Percentiles rank a stretch among this genome's conserved stretches.
Evolutionary conservation across 1,140 invertebrate species (phyloP).

Genomic region (Drosophila carrolli): DNA sequence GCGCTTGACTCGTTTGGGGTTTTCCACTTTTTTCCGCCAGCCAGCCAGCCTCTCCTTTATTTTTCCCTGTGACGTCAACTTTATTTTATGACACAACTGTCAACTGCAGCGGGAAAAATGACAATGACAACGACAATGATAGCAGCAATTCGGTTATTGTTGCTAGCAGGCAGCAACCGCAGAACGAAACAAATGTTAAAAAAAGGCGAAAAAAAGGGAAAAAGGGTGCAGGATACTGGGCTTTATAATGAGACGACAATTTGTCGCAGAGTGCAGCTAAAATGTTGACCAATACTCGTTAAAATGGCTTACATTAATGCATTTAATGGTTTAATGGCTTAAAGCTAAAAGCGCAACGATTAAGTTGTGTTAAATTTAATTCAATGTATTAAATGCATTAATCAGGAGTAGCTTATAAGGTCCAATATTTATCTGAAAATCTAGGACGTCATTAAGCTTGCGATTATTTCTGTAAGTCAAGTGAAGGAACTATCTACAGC

Average conservation of each 20-base stretch:
- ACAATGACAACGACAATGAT: slow-evolving; percentile 48
- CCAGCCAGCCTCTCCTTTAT: neutral
- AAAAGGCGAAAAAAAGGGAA: neutral
- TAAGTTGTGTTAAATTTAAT: neutral
- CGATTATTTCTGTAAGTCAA: too few species aligned
- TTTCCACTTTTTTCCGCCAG: slow-evolving; percentile 2
- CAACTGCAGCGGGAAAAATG: slow-evolving; percentile 58
- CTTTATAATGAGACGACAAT: slow-evolving; percentile 27
- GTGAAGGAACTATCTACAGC: too few species aligned
- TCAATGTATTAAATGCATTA: too few species aligned
- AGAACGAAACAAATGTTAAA: slow-evolving; percentile 25
- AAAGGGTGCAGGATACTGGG: slow-evolving; percentile 1
- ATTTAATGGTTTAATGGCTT: neutral
- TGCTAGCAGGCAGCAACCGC: slow-evolving; percentile 42
- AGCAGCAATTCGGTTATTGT: slow-evolving; percentile 56
- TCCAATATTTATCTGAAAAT: too few species aligned
- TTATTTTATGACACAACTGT: slow-evolving; percentile 74
- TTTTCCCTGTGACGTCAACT: slow-evolving; percentile 51
- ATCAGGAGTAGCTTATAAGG: too few species aligned
- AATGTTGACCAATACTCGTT: slow-evolving; percentile 7
- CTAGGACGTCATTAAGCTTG: too few species aligned
- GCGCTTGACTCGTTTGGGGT: slow-evolving; percentile 47
- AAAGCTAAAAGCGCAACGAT: neutral
- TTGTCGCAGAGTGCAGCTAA: slow-evolving; percentile 9
- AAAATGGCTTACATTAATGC: neutral